Conservation (phyloP, 2,797 vertebrate species). For the Rhinella marina region DNA sequence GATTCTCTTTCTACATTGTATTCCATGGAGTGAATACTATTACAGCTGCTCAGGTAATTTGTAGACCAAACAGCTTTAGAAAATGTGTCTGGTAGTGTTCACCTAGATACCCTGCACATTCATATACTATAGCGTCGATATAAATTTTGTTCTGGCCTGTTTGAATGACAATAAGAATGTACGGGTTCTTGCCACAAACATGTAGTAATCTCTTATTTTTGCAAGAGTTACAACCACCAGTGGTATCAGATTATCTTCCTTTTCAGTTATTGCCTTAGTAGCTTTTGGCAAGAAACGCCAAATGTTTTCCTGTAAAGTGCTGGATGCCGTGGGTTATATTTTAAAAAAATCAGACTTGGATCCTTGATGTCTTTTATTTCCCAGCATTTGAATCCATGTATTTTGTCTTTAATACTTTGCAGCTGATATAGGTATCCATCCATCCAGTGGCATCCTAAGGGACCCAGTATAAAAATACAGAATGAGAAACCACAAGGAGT, state of each 20-base stretch:
- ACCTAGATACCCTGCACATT: not conserved
- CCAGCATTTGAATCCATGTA: conserved; percentile 38
- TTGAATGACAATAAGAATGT: not conserved
- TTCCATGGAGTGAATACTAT: too few relatives aligned
- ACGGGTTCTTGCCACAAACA: not conserved
- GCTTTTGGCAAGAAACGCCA: conserved; percentile 28
- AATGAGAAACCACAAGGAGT: conserved; percentile 35
- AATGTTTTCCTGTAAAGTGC: conserved; percentile 36
- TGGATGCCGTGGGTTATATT: conserved; percentile 9
- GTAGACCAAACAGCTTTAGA: not conserved
- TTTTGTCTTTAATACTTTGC: conserved; percentile 46
- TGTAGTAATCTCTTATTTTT: not conserved
- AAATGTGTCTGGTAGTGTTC: not conserved
- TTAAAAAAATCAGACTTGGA: conserved; percentile 48
- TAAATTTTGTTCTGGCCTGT: not conserved
- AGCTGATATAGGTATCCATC: conserved; percentile 70
- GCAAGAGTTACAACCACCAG: conserved; percentile 1
- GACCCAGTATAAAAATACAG: conserved; percentile 65
- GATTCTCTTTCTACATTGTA: too few relatives aligned
- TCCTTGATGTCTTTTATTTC: conserved; percentile 42
- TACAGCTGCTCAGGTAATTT: too few relatives aligned
- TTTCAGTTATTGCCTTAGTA: conserved; percentile 40
- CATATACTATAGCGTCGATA: not conserved
- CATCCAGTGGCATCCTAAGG: conserved; percentile 73
- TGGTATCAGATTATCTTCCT: conserved; percentile 2